Evolutionary conservation across 2,888 invertebrate species (phyloP).

Genomic region (Cosmorhoe ocellata): DNA sequence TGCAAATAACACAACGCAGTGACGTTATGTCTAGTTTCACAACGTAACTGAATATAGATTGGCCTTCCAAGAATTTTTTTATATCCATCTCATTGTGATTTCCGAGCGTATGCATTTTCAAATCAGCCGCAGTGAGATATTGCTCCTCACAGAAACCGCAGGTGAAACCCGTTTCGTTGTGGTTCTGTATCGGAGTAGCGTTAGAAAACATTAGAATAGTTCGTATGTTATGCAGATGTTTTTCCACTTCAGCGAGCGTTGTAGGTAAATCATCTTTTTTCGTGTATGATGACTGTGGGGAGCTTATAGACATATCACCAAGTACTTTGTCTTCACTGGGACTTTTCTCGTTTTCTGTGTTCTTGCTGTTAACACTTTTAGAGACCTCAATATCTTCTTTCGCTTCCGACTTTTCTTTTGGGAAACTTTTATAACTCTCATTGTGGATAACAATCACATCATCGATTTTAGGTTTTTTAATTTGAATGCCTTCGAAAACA

Average conservation of each 20-base stretch:
- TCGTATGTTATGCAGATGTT: slow-evolving; percentile 50
- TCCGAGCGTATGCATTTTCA: slow-evolving; percentile 51
- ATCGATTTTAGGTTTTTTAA: neutral
- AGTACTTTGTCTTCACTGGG: neutral
- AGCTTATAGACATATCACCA: too few relatives aligned
- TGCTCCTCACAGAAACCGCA: slow-evolving; percentile 53
- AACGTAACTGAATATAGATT: slow-evolving; percentile 36
- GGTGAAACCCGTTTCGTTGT: slow-evolving; percentile 47
- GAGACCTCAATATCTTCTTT: neutral
- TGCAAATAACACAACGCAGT: slow-evolving; percentile 45
- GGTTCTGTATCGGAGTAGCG: slow-evolving; percentile 56
- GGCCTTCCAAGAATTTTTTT: slow-evolving; percentile 43
- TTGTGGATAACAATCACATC: slow-evolving; percentile 1
- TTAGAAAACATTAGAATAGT: slow-evolving; percentile 53
- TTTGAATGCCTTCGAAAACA: neutral
- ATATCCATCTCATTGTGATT: slow-evolving; percentile 30
- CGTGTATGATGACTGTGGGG: too few relatives aligned
- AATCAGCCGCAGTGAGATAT: slow-evolving; percentile 43
- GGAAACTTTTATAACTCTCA: neutral
- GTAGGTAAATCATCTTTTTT: slow-evolving; percentile 34
- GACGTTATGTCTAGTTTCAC: slow-evolving; percentile 54
- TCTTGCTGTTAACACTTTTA: neutral
- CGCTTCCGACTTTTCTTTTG: neutral
- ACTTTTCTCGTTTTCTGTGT: neutral
- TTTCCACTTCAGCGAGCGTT: slow-evolving; percentile 28